Evolutionary conservation across 2,888 invertebrate species (phyloP), one percentile per base, ranked within the genome.

Genomic region (Sepiola atlantica): DNA sequence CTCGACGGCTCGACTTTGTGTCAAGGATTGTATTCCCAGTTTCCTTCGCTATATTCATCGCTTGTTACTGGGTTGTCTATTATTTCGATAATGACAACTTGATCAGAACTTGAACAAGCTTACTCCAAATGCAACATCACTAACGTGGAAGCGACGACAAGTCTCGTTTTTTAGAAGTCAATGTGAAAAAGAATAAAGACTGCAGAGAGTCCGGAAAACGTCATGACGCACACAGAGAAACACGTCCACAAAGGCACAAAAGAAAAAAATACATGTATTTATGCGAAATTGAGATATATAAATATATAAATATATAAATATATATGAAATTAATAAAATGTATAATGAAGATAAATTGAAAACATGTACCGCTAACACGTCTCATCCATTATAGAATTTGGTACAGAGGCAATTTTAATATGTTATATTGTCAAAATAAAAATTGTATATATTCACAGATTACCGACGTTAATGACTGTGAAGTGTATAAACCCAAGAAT

Each of bases 21-120:
- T 95, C 95, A 14, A 90, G 95, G n/a, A 93, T 95, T 12, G n/a
- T 95, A 0, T 96, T 96, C 90, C 96, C 96, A 21, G 55, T 95
- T 0, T 94, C 95, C 0, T 96, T 96, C 94, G 28, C 95, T 16
- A 28, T 95, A 18, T 96, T 96, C 90, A 95, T 95, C 94, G 45
- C 95, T 6, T 61, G 95, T 1, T 96, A 96, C 94, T 95, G 95
- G 95, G 45, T 21, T 21, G 6, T 92, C 54, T 92, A 92, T 32
- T 35, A 92, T 35, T 21, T 92, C 24, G 21, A 45, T 0, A 92
- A 10, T 21, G 92, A 54, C 18, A 92, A 16, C 12, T 32, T 32
- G 14, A 77, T 77, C n/a, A 77, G n/a, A n/a, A n/a, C 77, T 32
- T 77, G 77, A 77, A 45, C 77, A 14, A n/a, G 4, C 16, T 16